Percentiles rank a stretch among this genome's conserved stretches.
These are phyloP conservation scores for Drosophila kambysellisi DNA, from an alignment of 2,888 invertebrate genomes.

Conservation along the genomic window DNA sequence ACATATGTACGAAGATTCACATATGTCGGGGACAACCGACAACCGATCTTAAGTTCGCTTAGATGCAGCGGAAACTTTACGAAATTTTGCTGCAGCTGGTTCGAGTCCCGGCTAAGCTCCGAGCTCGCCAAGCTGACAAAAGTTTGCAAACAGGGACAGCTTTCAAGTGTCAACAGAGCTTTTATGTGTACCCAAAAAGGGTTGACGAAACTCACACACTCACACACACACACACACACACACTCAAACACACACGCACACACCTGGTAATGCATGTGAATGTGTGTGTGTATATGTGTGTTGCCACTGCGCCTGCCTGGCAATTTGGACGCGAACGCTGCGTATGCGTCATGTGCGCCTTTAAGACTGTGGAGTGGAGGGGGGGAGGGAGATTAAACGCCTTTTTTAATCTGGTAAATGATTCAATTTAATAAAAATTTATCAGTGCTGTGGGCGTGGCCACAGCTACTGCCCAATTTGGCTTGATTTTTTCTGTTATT, in stretches of 20 bases:
- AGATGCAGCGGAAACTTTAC: constrained; percentile 42
- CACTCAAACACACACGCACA: neutral
- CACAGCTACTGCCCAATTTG: constrained; percentile 38
- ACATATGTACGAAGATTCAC: neutral
- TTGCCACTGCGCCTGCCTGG: constrained; percentile 49
- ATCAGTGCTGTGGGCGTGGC: constrained; percentile 8
- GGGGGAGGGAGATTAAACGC: constrained; percentile 1
- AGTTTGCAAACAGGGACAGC: constrained; percentile 68
- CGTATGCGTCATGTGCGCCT: constrained; percentile 61
- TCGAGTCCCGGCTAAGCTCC: constrained; percentile 60
- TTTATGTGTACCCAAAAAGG: constrained; percentile 46
- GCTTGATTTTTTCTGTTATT: constrained; percentile 13
- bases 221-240: neutral
- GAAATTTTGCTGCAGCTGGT: constrained; percentile 47
- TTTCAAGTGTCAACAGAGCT: constrained; percentile 60
- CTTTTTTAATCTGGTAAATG: constrained; percentile 48
- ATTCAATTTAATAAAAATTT: constrained; percentile 56
- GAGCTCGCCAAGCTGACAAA: constrained; percentile 28
- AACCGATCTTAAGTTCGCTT: constrained; percentile 27
- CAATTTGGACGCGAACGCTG: constrained; percentile 39
- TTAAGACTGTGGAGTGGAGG: neutral
- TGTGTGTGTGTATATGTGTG: constrained; percentile 1
- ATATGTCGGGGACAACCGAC: neutral
- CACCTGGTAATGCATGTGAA: neutral
- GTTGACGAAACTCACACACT: constrained; percentile 38